Percentiles rank a stretch among this genome's conserved stretches.
phyloP scores from a whole-genome alignment of 2,797 vertebrate species.

The Urophycis tenuis region DNA sequence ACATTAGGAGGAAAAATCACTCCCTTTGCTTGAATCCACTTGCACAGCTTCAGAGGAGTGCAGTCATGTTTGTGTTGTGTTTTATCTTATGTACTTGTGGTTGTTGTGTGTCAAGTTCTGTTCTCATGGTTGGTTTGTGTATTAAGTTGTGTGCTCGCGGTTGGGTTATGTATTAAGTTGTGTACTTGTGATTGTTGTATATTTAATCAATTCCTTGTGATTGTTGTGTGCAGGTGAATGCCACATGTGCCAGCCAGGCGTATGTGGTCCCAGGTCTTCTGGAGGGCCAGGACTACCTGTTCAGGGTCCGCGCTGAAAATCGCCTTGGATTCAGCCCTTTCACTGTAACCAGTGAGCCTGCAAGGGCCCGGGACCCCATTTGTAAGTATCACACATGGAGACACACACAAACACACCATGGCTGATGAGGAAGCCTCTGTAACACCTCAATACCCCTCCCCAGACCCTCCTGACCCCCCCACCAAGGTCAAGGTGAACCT shows the following conservation, averaged over 20 bases:
- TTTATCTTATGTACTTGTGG: background rate
- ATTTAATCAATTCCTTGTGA: background rate
- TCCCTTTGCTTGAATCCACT: background rate
- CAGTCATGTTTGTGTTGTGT: background rate
- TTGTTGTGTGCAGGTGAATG: constrained; percentile 67
- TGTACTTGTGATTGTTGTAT: background rate
- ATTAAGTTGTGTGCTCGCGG: background rate
- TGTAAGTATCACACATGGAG: constrained; percentile 73
- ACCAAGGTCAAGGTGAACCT: constrained; percentile 89
- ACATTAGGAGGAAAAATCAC: background rate
- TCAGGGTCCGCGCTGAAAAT: constrained; percentile 93
- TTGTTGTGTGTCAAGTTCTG: background rate
- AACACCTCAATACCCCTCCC: background rate
- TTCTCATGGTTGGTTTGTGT: background rate
- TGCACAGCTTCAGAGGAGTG: background rate
- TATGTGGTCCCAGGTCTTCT: constrained; percentile 87
- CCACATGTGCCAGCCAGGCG: constrained; percentile 86
- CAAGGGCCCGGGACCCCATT: constrained; percentile 89
- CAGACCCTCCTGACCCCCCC: constrained; percentile 94
- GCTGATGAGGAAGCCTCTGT: background rate
- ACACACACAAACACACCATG: background rate
- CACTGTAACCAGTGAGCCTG: constrained; percentile 81
- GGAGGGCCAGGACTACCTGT: constrained; percentile 91
- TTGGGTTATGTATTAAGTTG: background rate
- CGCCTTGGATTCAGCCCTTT: constrained; percentile 87